Evolutionary conservation across 2,888 invertebrate genomes (phyloP).

Genomic region (Tillus elongatus): DNA sequence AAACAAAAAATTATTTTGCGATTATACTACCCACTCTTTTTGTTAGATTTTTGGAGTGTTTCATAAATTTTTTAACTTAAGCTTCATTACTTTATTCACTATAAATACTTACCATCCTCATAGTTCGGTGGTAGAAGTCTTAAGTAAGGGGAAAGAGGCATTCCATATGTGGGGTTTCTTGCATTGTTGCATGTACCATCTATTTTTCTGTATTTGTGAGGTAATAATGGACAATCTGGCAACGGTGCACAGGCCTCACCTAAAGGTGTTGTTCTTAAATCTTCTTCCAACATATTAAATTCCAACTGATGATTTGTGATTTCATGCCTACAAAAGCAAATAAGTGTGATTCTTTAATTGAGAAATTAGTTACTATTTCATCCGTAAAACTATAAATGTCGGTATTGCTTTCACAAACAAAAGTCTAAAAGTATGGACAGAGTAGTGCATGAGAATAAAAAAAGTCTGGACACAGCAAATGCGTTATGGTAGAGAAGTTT

Average conservation of each 20-base stretch:
- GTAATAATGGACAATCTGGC: conserved; percentile 41
- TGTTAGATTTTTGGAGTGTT: too few species aligned
- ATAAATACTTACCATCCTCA: conserved; percentile 47
- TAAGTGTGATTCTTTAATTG: too few species aligned
- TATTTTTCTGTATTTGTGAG: conserved; percentile 54
- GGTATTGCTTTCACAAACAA: background rate
- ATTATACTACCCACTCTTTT: too few species aligned
- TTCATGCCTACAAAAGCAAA: conserved; percentile 40
- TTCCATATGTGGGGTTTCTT: conserved; percentile 61
- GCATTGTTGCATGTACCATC: conserved; percentile 82
- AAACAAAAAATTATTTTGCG: too few species aligned
- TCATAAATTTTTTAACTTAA: too few species aligned
- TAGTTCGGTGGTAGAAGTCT: conserved; percentile 59
- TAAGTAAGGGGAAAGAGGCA: conserved; percentile 54
- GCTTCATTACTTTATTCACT: conserved; percentile 4
- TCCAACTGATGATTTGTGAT: conserved; percentile 42
- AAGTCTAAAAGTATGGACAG: background rate
- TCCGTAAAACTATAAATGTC: background rate
- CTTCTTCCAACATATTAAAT: conserved; percentile 39
- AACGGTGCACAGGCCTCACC: conserved; percentile 36
- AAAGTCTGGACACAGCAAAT: too few species aligned
- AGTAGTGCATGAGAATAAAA: too few species aligned
- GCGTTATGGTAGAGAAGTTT: too few species aligned
- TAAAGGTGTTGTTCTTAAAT: conserved; percentile 41
- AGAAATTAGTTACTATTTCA: conserved; percentile 2